Evolutionary conservation across 1,140 invertebrate genomes (phyloP).

Genomic region (Rhagoletis zephyria): DNA sequence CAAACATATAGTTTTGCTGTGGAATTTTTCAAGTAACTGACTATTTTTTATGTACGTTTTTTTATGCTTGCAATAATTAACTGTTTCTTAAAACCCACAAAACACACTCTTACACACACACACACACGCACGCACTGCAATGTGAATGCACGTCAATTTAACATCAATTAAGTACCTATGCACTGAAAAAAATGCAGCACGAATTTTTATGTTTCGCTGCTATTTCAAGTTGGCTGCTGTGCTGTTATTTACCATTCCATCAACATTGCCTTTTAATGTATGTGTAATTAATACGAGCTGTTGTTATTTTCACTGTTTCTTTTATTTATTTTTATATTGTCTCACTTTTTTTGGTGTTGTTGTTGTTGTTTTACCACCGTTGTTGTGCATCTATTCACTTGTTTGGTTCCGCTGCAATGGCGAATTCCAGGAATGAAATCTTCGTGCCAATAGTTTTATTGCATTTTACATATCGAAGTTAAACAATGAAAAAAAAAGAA

Average conservation of each 20-base stretch:
- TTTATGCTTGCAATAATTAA: constrained; percentile 4
- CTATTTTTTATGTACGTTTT: neutral
- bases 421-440: constrained; percentile 51
- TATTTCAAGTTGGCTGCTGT: neutral
- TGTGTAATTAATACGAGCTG: constrained; percentile 2
- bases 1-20: constrained; percentile 7
- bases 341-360: neutral
- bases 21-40: constrained; percentile 9
- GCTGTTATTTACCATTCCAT: neutral
- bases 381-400: constrained; percentile 19
- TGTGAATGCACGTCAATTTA: constrained; percentile 14
- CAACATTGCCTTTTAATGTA: neutral
- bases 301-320: neutral
- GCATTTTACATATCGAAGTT: constrained; percentile 43
- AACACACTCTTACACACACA: neutral
- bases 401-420: constrained; percentile 46
- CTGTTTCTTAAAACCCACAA: neutral
- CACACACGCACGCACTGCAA: neutral
- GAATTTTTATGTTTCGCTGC: constrained; percentile 14
- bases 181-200: neutral
- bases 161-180: constrained; percentile 27
- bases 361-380: neutral
- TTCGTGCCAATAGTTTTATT: constrained; percentile 52
- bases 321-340: neutral
- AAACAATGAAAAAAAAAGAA: neutral